Base-by-base conservation (phyloP, 2,113 vertebrate genomes). In the Gnathonemus echidnorhynchus region DNA sequence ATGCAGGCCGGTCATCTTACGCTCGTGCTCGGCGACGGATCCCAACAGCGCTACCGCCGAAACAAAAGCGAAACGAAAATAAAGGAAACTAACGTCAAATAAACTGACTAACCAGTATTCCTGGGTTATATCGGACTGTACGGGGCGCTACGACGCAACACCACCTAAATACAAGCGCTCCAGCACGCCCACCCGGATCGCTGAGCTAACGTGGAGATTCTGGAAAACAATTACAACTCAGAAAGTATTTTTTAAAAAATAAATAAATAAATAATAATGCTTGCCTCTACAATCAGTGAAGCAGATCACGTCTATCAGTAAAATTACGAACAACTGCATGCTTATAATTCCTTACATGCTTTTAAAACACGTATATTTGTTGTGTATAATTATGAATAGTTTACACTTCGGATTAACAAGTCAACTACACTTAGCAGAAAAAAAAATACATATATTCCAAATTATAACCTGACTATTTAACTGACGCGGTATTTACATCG, bases 1-100 rank as follows among this genome's bases (percentile, higher is more conserved):
- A 90, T 97, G 97, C 89, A 98, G 95, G 45, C 97, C 97, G 45
- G 98, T 97, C 98, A 99, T 99, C 92, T 94, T 42, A 85, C 19
- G 46, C 83, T 70, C 3, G 83, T 85, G 83, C 42, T 46, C 39
- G 39, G 45, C 45, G 83, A n/a, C 45, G 9, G 21, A 39, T 85
- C 42, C 42, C 83, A 85, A 46, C 42, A 46, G 24, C 39, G 7
- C 45, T 45, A 24, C 19, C 3, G 83, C 17, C 24, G 17, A 42
- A 42, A 5, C 45, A 42, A 42, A 42, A 35, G 46, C 1, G 24
- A 52, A 87, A 35, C 49, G n/a, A 87, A 87, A 87, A 31, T 27
- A 31, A 52, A 35, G 0, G 13, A 50, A 31, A 31, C 48, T 10
- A 21, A 24, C 83, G 13, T n/a, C 39, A 48, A 85, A 48, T 0